Conservation (phyloP, 37 sponge, comb jelly and placozoan species). For the Geodia barretti region DNA sequence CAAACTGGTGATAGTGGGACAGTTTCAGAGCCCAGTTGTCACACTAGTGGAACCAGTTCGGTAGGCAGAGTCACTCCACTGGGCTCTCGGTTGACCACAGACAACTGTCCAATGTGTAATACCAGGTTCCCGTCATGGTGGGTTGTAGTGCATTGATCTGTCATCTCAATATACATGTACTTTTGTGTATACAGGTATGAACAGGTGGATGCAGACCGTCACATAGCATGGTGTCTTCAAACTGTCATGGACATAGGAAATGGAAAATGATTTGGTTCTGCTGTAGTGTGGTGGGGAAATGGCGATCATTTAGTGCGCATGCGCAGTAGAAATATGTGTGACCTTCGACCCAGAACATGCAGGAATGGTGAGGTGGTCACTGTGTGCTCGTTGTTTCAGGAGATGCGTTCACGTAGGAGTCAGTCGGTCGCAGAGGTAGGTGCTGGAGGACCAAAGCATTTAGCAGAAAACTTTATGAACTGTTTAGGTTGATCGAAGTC, state of each 20-base stretch:
- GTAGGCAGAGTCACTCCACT: neutral
- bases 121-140: neutral
- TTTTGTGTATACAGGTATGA: slow-evolving; percentile 34
- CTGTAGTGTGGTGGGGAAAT: too few relatives aligned
- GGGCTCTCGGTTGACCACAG: neutral
- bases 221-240: slow-evolving; percentile 34
- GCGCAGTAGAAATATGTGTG: too few relatives aligned
- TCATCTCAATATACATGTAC: too few relatives aligned
- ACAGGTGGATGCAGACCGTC: slow-evolving; percentile 27
- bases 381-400: neutral
- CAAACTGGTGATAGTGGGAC: too few relatives aligned
- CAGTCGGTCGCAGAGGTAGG: neutral
- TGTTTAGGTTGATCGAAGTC: slow-evolving; percentile 72
- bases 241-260: neutral
- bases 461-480: too few relatives aligned
- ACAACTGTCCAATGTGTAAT: neutral
- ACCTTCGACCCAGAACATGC: neutral
- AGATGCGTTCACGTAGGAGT: neutral
- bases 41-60: too few relatives aligned
- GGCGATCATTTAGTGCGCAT: neutral
- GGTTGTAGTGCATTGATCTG: neutral
- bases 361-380: neutral
- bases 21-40: too few relatives aligned
- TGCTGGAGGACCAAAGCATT: too few relatives aligned
- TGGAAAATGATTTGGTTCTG: neutral